These are phyloP conservation scores for Phrynosoma platyrhinos DNA, from an alignment of 2,113 vertebrate species.

Conservation along the genomic window DNA sequence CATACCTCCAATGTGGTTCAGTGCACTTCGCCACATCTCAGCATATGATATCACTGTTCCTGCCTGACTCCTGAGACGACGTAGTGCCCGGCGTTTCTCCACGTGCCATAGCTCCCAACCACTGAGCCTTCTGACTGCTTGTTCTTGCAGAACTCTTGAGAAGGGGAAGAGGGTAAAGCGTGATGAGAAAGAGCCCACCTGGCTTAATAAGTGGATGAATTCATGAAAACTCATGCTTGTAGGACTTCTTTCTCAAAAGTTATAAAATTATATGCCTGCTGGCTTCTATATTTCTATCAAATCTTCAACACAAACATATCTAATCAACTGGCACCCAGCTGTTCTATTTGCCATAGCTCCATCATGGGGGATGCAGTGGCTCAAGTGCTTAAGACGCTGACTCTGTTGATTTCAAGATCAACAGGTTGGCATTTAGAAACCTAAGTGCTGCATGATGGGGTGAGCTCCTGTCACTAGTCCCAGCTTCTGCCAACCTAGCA, in stretches of 20 bases:
- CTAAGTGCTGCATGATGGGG: too few relatives aligned
- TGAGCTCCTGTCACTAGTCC: too few relatives aligned
- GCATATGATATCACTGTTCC: conserved; percentile 59
- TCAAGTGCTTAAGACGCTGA: too few relatives aligned
- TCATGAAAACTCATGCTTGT: not conserved
- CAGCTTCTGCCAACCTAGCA: too few relatives aligned
- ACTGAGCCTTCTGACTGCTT: conserved; percentile 67
- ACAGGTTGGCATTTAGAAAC: too few relatives aligned
- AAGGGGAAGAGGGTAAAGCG: not conserved
- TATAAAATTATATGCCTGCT: not conserved
- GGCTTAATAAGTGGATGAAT: not conserved
- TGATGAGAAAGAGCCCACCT: too few relatives aligned
- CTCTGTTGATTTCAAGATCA: too few relatives aligned
- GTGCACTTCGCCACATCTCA: conserved; percentile 72
- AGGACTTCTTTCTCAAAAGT: not conserved
- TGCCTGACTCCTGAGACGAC: conserved; percentile 45
- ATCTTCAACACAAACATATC: not conserved
- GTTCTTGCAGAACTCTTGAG: conserved; percentile 76
- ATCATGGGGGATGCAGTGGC: too few relatives aligned
- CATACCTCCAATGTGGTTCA: conserved; percentile 82
- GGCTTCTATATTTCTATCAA: not conserved
- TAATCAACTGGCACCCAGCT: too few relatives aligned
- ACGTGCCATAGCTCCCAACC: conserved; percentile 70
- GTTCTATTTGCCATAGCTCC: too few relatives aligned
- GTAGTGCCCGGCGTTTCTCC: conserved; percentile 58